Percentiles rank a stretch among this genome's conserved stretches.
Evolutionary conservation across 2,888 invertebrate species (phyloP).

Genomic region (Diarsia dahlii): DNA sequence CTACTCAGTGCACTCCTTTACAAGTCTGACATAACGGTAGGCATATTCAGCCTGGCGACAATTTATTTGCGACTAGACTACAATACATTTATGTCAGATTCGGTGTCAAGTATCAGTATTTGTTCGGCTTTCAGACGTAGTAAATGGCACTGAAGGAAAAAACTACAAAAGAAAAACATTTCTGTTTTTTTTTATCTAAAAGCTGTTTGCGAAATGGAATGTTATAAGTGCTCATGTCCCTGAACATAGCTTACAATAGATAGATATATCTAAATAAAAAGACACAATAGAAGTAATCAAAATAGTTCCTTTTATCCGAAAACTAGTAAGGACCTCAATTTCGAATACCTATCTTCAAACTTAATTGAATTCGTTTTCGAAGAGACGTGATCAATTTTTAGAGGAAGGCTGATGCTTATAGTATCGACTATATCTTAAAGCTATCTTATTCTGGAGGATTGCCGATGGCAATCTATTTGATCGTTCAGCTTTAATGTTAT

Average conservation of each 20-base stretch:
- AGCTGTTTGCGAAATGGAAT: slow-evolving; percentile 11
- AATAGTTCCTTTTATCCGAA: background rate
- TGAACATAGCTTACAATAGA: background rate
- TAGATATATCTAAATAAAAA: background rate
- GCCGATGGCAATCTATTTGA: background rate
- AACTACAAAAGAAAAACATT: slow-evolving; percentile 21
- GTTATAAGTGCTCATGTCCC: background rate
- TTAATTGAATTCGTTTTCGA: slow-evolving; percentile 24
- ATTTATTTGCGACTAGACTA: slow-evolving; percentile 41
- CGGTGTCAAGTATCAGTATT: slow-evolving; percentile 45
- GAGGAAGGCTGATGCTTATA: background rate
- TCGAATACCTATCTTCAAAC: background rate
- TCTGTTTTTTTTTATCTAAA: slow-evolving; percentile 4
- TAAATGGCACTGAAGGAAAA: slow-evolving; percentile 4
- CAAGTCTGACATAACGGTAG: slow-evolving; percentile 8
- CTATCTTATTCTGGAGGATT: background rate
- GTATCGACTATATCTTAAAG: background rate
- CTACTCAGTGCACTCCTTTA: background rate
- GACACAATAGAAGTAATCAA: slow-evolving; percentile 10
- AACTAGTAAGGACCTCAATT: background rate
- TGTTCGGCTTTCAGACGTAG: slow-evolving; percentile 43
- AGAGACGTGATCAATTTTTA: slow-evolving; percentile 12
- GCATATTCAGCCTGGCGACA: slow-evolving; percentile 21
- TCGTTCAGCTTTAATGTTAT: slow-evolving; percentile 6
- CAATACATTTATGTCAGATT: slow-evolving; percentile 27